Evolutionary conservation across 2,113 vertebrate species (phyloP).

Genomic region (Cebidichthys violaceus): DNA sequence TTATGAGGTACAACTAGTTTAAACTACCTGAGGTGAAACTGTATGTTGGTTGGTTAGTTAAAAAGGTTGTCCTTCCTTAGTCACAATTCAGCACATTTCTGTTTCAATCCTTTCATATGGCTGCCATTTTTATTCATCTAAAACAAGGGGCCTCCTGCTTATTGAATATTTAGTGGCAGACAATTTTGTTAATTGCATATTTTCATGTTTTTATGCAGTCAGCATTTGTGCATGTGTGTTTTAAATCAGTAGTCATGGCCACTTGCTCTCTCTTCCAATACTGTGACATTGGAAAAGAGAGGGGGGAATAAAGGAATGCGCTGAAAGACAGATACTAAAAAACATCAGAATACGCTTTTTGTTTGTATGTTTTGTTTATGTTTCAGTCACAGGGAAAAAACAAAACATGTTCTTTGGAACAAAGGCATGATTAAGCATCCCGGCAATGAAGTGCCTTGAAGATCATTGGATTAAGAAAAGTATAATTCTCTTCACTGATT

Average conservation of each 20-base stretch:
- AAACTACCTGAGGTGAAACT: neutral
- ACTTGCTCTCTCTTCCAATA: slow-evolving; percentile 9
- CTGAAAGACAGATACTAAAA: slow-evolving; percentile 27
- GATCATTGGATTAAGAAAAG: slow-evolving; percentile 29
- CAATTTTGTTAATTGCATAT: slow-evolving; percentile 3
- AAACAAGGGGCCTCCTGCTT: neutral
- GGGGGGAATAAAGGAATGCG: slow-evolving; percentile 23
- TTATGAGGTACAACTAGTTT: neutral
- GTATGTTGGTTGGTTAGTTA: neutral
- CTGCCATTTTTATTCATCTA: neutral
- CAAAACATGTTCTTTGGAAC: slow-evolving; percentile 13
- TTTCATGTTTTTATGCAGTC: slow-evolving; percentile 20
- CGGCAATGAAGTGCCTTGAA: slow-evolving; percentile 20
- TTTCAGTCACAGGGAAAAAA: slow-evolving; percentile 36
- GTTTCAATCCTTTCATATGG: neutral
- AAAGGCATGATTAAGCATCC: slow-evolving; percentile 30
- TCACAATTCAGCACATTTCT: no score
- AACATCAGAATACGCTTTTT: slow-evolving; percentile 14
- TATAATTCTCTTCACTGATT: slow-evolving; percentile 15
- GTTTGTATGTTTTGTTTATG: slow-evolving; percentile 14
- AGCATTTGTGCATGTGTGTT: slow-evolving; percentile 21
- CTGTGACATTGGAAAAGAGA: slow-evolving; percentile 14
- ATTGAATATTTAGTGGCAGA: neutral
- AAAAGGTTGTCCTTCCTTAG: neutral
- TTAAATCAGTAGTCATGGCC: neutral